Percentiles rank a stretch among this genome's conserved stretches.
phyloP scores from a whole-genome alignment of 1,140 invertebrate species.

The Saccostrea glomerata region DNA sequence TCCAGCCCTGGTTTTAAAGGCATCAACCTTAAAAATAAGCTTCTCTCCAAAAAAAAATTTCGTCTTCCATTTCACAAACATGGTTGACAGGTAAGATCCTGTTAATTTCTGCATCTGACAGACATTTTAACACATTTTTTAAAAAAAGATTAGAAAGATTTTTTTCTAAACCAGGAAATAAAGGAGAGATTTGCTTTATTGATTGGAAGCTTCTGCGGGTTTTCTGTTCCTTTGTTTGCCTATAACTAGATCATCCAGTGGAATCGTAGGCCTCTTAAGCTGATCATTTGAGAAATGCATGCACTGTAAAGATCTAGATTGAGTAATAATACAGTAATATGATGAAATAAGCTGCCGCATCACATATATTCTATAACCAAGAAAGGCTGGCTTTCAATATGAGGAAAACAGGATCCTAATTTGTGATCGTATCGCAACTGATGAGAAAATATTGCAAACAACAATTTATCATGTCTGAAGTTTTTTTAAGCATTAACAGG shows the following conservation, averaged over 20 bases:
- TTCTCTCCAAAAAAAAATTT: too few species aligned
- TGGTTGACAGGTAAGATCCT: too few species aligned
- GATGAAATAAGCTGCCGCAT: constrained; percentile 5
- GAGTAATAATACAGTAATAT: constrained; percentile 21
- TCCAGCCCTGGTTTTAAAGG: not conserved
- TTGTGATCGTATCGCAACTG: not conserved
- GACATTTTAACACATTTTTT: not conserved
- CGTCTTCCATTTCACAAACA: too few species aligned
- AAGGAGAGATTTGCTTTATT: not conserved
- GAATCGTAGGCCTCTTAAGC: constrained; percentile 14
- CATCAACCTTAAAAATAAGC: not conserved
- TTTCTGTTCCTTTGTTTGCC: constrained; percentile 24
- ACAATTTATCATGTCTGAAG: too few species aligned
- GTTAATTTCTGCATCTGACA: not conserved
- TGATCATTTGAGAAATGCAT: constrained; percentile 4
- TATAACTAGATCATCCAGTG: constrained; percentile 14
- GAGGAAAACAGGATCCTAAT: not conserved
- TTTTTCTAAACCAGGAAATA: constrained; percentile 24
- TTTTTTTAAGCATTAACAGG: too few species aligned
- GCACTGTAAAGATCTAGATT: constrained; percentile 10
- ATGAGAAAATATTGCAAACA: not conserved
- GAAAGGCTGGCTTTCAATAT: not conserved
- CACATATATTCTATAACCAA: not conserved
- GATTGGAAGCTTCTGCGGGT: not conserved
- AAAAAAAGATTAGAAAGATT: not conserved